Conservation (phyloP, 1,140 invertebrate species). For the Drosophila watanabei region DNA sequence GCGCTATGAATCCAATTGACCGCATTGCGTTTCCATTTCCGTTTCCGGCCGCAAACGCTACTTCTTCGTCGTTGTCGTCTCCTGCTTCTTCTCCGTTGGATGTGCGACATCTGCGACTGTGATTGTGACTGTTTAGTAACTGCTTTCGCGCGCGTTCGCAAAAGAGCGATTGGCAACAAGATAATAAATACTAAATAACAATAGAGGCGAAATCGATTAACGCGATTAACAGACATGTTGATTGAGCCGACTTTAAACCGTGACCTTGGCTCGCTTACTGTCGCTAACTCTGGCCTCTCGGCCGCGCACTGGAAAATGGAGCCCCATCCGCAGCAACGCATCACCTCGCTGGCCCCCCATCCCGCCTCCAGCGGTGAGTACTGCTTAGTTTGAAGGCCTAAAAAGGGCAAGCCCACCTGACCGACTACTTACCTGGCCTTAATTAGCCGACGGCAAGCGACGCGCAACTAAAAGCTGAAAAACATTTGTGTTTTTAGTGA, state of each 20-base stretch:
- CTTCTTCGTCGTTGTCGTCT: constrained; percentile 10
- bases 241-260: constrained; percentile 85
- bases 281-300: constrained; percentile 78
- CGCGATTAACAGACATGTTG: constrained; percentile 78
- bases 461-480: neutral
- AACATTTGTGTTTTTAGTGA: neutral
- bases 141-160: constrained; percentile 15
- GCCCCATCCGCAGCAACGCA: constrained; percentile 76
- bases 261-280: constrained; percentile 84
- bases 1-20: constrained; percentile 71
- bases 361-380: constrained; percentile 65
- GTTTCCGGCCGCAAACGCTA: constrained; percentile 48
- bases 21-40: constrained; percentile 60
- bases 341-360: constrained; percentile 66
- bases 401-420: constrained; percentile 5
- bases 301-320: constrained; percentile 85
- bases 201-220: constrained; percentile 36
- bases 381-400: neutral
- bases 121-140: constrained; percentile 31
- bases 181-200: constrained; percentile 23
- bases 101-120: constrained; percentile 34
- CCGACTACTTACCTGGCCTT: neutral
- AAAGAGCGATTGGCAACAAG: constrained; percentile 20
- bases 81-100: constrained; percentile 16
- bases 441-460: constrained; percentile 59